These are phyloP conservation scores for Drosophila incognita DNA, from an alignment of 2,888 invertebrate species.

Conservation along the genomic window DNA sequence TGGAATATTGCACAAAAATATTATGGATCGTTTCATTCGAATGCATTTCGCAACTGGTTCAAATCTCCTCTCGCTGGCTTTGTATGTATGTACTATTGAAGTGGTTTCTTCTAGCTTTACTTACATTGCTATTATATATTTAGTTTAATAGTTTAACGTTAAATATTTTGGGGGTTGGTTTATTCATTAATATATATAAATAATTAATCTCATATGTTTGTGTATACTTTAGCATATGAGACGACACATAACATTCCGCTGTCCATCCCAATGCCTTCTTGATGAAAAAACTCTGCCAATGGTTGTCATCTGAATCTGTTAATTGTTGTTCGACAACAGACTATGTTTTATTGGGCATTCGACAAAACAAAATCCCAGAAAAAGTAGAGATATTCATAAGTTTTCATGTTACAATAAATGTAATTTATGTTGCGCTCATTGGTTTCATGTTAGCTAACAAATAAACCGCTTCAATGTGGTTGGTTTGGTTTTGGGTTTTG, in stretches of 20 bases:
- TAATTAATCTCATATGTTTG: constrained; percentile 34
- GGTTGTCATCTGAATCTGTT: constrained; percentile 12
- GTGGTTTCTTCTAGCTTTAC: constrained; percentile 21
- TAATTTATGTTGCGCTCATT: constrained; percentile 28
- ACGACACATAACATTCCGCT: constrained; percentile 28
- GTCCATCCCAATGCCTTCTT: neutral
- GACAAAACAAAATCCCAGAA: constrained; percentile 19
- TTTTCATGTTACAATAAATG: constrained; percentile 26
- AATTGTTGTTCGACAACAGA: constrained; percentile 7
- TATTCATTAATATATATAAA: constrained; percentile 19
- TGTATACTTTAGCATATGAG: constrained; percentile 31
- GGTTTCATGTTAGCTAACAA: constrained; percentile 30
- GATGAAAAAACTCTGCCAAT: neutral
- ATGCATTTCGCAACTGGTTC: constrained; percentile 10
- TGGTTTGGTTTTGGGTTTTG: constrained; percentile 13
- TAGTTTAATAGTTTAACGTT: constrained; percentile 55
- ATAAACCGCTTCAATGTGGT: constrained; percentile 26
- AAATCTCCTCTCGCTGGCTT: constrained; percentile 10
- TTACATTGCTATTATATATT: constrained; percentile 40
- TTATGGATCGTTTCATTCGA: constrained; percentile 39
- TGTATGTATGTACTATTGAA: constrained; percentile 2
- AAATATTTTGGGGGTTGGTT: constrained; percentile 34
- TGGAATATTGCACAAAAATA: constrained; percentile 74
- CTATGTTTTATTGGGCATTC: neutral
- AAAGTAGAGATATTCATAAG: constrained; percentile 21